Conservation (phyloP, 2,888 invertebrate species). For the Hydriomena furcata region DNA sequence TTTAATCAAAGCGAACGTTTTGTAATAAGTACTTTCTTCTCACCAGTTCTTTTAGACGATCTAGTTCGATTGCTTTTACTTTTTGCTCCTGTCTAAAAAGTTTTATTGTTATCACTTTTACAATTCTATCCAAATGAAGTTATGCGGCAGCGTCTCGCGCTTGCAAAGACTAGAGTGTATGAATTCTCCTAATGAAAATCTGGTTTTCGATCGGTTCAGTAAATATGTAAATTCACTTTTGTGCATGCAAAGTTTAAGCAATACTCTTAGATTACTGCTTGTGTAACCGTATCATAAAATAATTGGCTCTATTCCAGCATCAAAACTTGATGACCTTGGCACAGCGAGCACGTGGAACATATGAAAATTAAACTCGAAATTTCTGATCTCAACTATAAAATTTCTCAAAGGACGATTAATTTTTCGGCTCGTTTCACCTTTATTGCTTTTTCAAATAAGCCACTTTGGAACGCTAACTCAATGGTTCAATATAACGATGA, state of each 20-base stretch:
- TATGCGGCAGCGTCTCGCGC: constrained; percentile 26
- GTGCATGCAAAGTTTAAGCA: no score
- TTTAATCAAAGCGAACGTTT: constrained; percentile 50
- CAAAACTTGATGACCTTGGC: no score
- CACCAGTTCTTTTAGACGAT: constrained; percentile 46
- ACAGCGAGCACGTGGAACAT: background rate
- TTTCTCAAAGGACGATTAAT: background rate
- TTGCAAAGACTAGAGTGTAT: background rate
- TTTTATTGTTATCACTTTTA: constrained; percentile 52
- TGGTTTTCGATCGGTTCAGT: background rate
- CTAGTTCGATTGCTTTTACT: constrained; percentile 53
- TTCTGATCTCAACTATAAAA: background rate
- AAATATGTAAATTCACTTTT: no score
- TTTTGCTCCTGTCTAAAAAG: constrained; percentile 45
- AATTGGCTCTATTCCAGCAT: no score
- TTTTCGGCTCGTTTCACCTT: constrained; percentile 5
- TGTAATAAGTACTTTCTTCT: constrained; percentile 51
- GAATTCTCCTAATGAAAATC: constrained; percentile 1
- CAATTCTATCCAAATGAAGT: constrained; percentile 44
- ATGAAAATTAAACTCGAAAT: background rate
- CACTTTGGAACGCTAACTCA: constrained; percentile 10
- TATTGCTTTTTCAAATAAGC: constrained; percentile 14
- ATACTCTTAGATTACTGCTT: no score
- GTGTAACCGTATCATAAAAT: no score
- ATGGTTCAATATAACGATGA: constrained; percentile 19